Conservation (phyloP, 2,113 vertebrate genomes). For the Okapia johnstoni region DNA sequence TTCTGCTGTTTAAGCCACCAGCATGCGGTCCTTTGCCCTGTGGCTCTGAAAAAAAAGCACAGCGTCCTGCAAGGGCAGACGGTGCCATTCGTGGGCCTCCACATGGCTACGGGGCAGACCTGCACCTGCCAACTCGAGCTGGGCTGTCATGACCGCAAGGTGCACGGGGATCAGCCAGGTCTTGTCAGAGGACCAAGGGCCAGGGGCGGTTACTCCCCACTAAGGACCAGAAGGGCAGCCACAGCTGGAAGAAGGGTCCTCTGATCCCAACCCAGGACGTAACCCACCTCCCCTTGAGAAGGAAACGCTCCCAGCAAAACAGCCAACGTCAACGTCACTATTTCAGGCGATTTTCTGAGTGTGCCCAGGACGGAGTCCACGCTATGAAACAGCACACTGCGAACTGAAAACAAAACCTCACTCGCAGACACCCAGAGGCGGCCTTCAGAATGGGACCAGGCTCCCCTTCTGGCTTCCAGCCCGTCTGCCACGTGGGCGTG, state of each 20-base stretch:
- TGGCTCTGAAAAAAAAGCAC: too few species aligned
- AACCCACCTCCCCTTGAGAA: fast-evolving
- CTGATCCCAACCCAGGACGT: neutral
- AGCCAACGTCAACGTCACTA: fast-evolving
- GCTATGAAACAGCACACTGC: neutral
- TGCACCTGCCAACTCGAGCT: fast-evolving
- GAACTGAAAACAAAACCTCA: fast-evolving
- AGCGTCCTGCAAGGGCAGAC: neutral
- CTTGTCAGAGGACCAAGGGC: too few species aligned
- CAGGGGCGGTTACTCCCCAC: too few species aligned
- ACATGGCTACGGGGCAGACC: neutral
- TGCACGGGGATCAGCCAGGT: fast-evolving
- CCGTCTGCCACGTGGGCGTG: fast-evolving
- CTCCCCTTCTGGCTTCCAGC: neutral
- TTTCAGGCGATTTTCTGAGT: neutral
- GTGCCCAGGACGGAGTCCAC: neutral
- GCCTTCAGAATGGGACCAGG: neutral
- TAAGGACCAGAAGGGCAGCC: neutral
- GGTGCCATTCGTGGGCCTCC: fast-evolving
- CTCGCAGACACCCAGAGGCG: fast-evolving
- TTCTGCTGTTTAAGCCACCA: neutral
- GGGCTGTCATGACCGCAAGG: neutral
- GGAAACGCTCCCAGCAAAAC: neutral
- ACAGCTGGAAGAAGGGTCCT: neutral
- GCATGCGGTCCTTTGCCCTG: too few species aligned